These are phyloP conservation scores for Harmothoe impar DNA, from an alignment of 2,888 invertebrate genomes.

Conservation along the genomic window DNA sequence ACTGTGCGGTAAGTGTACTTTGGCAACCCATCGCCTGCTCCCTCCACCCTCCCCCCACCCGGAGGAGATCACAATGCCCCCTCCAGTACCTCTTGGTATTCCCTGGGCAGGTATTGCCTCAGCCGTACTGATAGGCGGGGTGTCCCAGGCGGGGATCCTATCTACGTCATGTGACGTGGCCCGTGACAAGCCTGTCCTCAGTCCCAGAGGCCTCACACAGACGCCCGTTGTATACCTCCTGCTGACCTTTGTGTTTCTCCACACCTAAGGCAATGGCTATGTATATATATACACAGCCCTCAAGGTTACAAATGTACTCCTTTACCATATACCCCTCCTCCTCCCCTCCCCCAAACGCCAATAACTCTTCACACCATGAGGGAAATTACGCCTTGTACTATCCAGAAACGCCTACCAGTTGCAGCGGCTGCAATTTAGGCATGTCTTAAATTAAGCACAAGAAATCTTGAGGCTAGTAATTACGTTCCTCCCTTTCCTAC, in stretches of 20 bases:
- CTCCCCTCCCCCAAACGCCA: too few relatives aligned
- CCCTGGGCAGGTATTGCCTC: conserved; percentile 1
- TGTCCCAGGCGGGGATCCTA: neutral
- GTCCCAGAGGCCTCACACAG: neutral
- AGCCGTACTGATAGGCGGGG: neutral
- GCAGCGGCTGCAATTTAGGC: too few relatives aligned
- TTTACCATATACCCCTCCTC: too few relatives aligned
- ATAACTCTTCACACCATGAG: too few relatives aligned
- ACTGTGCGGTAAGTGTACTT: conserved; percentile 48
- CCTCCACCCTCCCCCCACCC: neutral
- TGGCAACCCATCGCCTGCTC: neutral
- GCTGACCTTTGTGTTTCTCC: neutral
- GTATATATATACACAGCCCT: too few relatives aligned
- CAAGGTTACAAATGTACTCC: too few relatives aligned
- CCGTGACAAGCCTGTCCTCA: neutral
- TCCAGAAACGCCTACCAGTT: too few relatives aligned
- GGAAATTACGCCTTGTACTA: too few relatives aligned
- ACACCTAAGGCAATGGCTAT: too few relatives aligned
- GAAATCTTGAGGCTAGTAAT: too few relatives aligned
- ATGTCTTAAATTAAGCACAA: too few relatives aligned
- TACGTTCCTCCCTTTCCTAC: too few relatives aligned
- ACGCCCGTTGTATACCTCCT: neutral
- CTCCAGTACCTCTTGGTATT: neutral
- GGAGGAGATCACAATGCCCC: neutral
- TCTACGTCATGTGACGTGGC: conserved; percentile 23